phyloP scores from a whole-genome alignment of 2,113 vertebrate species.

The Corythornis madagascariensis region DNA sequence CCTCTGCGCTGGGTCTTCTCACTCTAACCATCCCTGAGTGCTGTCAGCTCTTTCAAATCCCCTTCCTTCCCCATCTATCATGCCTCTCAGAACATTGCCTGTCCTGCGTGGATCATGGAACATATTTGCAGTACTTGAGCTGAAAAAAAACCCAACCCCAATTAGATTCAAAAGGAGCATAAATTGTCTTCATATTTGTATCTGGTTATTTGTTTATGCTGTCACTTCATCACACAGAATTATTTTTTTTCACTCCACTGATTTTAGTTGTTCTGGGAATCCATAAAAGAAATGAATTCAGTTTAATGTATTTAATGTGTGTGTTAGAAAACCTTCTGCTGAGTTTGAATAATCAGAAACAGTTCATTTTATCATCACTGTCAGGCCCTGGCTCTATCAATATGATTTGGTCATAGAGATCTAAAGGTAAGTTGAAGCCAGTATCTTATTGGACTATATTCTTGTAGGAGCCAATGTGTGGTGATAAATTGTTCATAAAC shows the following conservation, averaged over 20 bases:
- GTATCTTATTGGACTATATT: background rate
- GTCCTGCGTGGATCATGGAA: background rate
- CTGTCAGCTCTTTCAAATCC: background rate
- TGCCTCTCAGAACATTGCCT: background rate
- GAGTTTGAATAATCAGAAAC: conserved; percentile 22
- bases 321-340: background rate
- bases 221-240: background rate
- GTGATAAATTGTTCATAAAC: conserved; percentile 30
- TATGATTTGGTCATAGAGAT: background rate
- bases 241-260: background rate
- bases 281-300: background rate
- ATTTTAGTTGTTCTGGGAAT: background rate
- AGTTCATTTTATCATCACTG: background rate
- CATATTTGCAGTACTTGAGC: background rate
- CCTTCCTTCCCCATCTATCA: background rate
- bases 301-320: background rate
- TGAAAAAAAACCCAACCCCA: background rate
- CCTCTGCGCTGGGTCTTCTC: background rate
- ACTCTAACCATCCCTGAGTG: background rate
- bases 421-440: background rate
- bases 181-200: background rate
- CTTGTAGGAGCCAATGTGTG: background rate
- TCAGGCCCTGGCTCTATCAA: background rate
- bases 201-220: background rate
- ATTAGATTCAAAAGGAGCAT: background rate